Conservation (phyloP, 2,888 invertebrate genomes). For the Dryomyza anilis region DNA sequence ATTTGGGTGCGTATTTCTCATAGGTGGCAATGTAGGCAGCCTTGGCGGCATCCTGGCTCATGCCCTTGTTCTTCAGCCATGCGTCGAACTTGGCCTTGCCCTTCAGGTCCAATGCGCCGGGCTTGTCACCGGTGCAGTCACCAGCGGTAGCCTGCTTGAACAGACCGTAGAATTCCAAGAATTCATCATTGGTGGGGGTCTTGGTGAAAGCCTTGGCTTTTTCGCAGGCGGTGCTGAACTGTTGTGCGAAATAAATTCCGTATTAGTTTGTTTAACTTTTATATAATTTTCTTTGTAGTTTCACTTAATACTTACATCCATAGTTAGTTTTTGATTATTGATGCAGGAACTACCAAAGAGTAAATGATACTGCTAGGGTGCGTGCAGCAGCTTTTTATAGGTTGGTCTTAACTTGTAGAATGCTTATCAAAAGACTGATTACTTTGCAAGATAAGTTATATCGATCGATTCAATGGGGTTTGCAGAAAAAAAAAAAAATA, state of each 20-base stretch:
- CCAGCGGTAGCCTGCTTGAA: slow-evolving; percentile 86
- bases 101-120: slow-evolving; percentile 84
- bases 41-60: slow-evolving; percentile 77
- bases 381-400: too few species aligned
- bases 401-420: too few species aligned
- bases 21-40: slow-evolving; percentile 79
- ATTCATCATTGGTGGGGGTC: slow-evolving; percentile 79
- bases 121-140: slow-evolving; percentile 79
- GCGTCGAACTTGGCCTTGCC: slow-evolving; percentile 95
- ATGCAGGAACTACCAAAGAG: neutral
- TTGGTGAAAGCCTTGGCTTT: slow-evolving; percentile 76
- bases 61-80: slow-evolving; percentile 85
- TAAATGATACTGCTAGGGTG: too few species aligned
- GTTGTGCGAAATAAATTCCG: too few species aligned
- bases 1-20: slow-evolving; percentile 64
- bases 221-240: slow-evolving; percentile 77
- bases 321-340: neutral
- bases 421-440: too few species aligned
- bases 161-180: slow-evolving; percentile 81
- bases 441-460: too few species aligned
- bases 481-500: too few species aligned
- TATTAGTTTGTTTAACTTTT: too few species aligned
- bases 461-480: too few species aligned
- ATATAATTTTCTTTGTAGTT: too few species aligned
- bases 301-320: slow-evolving; percentile 13